Conservation (phyloP, 2,113 vertebrate genomes). For the Plecotus auritus region DNA sequence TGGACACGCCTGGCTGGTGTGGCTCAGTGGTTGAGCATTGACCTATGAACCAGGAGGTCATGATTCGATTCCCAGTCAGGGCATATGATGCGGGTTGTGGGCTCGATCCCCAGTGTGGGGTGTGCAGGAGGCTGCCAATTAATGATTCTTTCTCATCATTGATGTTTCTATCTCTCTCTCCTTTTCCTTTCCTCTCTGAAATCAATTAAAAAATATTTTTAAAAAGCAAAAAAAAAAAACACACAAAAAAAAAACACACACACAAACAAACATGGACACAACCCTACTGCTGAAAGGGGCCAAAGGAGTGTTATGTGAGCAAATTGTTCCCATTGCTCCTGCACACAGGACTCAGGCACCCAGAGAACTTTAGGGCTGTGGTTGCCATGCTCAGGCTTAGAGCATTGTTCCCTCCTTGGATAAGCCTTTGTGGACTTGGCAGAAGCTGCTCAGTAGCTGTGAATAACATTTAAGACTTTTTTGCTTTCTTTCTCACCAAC, state of each 20-base stretch:
- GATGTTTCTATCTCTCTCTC: too few relatives aligned
- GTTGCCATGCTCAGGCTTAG: neutral
- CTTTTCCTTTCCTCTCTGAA: too few relatives aligned
- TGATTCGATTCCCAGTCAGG: too few relatives aligned
- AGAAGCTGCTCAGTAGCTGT: neutral
- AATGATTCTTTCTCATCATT: too few relatives aligned
- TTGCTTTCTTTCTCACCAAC: neutral
- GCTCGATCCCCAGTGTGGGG: too few relatives aligned
- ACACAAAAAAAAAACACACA: too few relatives aligned
- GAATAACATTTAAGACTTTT: neutral
- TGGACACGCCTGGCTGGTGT: neutral
- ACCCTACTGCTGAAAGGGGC: neutral
- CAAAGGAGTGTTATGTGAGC: neutral
- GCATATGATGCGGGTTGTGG: too few relatives aligned
- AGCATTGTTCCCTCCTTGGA: neutral
- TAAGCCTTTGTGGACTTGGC: neutral
- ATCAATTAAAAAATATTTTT: too few relatives aligned
- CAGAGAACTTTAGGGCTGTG: neutral
- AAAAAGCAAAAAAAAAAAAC: too few relatives aligned
- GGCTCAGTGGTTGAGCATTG: too few relatives aligned
- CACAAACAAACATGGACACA: neutral
- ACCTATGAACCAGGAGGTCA: too few relatives aligned
- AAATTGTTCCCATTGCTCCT: neutral
- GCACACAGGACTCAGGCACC: neutral
- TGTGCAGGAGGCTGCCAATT: too few relatives aligned